Evolutionary conservation across 2,797 vertebrate genomes (phyloP).

Genomic region (Sebastes hubbsi): DNA sequence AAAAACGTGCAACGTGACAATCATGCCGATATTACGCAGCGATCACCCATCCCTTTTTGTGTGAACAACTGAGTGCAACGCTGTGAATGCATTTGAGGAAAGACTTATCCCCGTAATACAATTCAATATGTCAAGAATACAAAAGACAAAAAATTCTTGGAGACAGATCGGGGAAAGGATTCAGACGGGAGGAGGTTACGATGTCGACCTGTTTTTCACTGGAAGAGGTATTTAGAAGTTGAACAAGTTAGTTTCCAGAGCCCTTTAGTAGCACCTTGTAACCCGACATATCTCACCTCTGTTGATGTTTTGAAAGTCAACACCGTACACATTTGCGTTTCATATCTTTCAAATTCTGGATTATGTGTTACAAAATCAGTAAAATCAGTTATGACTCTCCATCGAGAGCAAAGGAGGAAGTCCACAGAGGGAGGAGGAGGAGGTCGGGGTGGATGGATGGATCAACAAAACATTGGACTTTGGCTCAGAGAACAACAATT

Average conservation of each 20-base stretch:
- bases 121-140: neutral
- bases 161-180: neutral
- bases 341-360: neutral
- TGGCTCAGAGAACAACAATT: too few species aligned
- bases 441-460: too few species aligned
- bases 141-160: neutral
- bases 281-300: neutral
- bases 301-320: neutral
- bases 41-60: neutral
- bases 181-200: neutral
- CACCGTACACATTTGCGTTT: neutral
- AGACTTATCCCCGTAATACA: neutral
- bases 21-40: neutral
- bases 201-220: neutral
- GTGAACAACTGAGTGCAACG: neutral
- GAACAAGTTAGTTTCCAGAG: neutral
- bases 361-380: neutral
- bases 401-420: too few species aligned
- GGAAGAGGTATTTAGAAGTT: neutral
- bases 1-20: neutral
- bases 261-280: neutral
- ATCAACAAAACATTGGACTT: too few species aligned
- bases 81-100: neutral
- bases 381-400: too few species aligned
- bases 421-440: too few species aligned